phyloP scores from a whole-genome alignment of 1,140 invertebrate genomes.

The Cheumatopsyche charites region DNA sequence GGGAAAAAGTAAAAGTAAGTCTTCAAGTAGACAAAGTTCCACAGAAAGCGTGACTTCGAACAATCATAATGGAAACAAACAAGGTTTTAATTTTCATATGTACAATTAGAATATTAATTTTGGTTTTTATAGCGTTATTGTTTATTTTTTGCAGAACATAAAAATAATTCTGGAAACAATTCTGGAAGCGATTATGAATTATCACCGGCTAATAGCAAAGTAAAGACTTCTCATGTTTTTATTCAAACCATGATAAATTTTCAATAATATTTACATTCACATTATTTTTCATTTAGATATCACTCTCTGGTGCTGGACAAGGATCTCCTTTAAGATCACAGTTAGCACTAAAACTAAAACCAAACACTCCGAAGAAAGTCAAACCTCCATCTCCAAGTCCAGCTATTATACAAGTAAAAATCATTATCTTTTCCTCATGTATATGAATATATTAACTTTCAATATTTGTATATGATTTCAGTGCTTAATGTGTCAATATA shows the following conservation, averaged over 20 bases:
- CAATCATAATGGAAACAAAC: constrained; percentile 44
- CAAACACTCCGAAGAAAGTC: constrained; percentile 60
- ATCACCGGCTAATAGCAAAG: constrained; percentile 47
- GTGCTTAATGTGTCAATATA: constrained; percentile 83
- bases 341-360: constrained; percentile 68
- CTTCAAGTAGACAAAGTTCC: constrained; percentile 45
- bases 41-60: constrained; percentile 41
- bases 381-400: constrained; percentile 57
- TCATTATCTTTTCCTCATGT: background rate
- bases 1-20: constrained; percentile 46
- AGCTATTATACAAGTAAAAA: constrained; percentile 56
- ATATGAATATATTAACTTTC: background rate
- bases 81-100: constrained; percentile 23
- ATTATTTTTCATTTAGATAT: constrained; percentile 49
- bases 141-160: constrained; percentile 39
- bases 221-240: no score
- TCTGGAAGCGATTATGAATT: constrained; percentile 49
- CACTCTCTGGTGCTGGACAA: constrained; percentile 62
- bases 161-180: constrained; percentile 48
- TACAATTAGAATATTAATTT: background rate
- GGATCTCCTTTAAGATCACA: constrained; percentile 68
- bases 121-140: constrained; percentile 19
- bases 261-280: no score
- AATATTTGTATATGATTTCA: constrained; percentile 51
- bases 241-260: no score